Conservation (phyloP, 1,140 invertebrate species). For the Drosophila bocqueti region DNA sequence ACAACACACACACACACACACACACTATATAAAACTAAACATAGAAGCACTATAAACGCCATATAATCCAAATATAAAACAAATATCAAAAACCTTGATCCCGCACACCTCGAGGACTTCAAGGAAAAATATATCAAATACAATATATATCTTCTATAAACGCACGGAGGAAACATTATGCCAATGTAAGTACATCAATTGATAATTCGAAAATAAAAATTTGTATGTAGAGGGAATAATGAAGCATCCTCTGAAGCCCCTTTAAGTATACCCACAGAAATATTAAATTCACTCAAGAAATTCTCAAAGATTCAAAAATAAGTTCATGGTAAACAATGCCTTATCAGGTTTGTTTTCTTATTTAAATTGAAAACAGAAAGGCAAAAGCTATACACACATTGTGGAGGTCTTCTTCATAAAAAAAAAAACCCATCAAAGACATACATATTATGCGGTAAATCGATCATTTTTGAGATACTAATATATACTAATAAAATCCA, state of each 20-base stretch:
- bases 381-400: neutral
- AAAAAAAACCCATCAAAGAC: neutral
- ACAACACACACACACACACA: neutral
- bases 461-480: no score
- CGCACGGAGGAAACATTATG: slow-evolving; percentile 30
- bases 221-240: neutral
- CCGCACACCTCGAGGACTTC: slow-evolving; percentile 2
- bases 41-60: slow-evolving; percentile 8
- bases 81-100: slow-evolving; percentile 4
- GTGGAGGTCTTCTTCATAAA: neutral
- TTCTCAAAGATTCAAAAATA: slow-evolving; percentile 3
- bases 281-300: neutral
- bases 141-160: slow-evolving; percentile 2
- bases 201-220: neutral
- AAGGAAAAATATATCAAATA: neutral
- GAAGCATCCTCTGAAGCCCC: neutral
- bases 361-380: slow-evolving; percentile 2
- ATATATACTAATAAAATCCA: no score
- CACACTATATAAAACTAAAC: slow-evolving; percentile 2
- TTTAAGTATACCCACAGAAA: slow-evolving; percentile 5
- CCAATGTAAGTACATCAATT: slow-evolving; percentile 51
- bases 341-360: slow-evolving; percentile 19
- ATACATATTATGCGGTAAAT: neutral
- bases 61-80: neutral
- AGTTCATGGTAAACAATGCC: slow-evolving; percentile 1